Evolutionary conservation across 2,888 invertebrate species (phyloP).

Genomic region (Sminthurinus aureus): DNA sequence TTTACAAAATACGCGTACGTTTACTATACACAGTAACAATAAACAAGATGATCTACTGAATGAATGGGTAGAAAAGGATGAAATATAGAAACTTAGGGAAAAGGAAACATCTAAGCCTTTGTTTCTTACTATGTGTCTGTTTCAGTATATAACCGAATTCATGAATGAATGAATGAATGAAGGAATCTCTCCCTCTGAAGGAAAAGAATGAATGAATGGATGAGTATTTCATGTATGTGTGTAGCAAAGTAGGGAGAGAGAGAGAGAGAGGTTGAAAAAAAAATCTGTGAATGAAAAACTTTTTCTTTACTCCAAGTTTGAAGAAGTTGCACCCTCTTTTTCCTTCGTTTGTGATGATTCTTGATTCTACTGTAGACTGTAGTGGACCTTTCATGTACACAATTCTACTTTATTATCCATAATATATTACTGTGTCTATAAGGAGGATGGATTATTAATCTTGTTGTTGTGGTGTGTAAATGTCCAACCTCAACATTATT

Average conservation of each 20-base stretch:
- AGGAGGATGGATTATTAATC: background rate
- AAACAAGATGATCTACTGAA: too few species aligned
- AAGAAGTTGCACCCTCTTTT: background rate
- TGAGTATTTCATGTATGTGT: background rate
- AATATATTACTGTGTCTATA: background rate
- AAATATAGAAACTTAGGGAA: background rate
- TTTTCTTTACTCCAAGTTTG: background rate
- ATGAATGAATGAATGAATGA: slow-evolving; percentile 8
- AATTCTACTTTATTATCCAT: slow-evolving; percentile 12
- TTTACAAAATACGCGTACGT: background rate
- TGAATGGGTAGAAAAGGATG: background rate
- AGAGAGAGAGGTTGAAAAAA: slow-evolving; percentile 10
- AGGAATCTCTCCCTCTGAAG: background rate
- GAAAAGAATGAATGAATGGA: background rate
- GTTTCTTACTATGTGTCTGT: too few species aligned
- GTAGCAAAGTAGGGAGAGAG: background rate
- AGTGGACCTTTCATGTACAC: background rate
- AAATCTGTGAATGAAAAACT: background rate
- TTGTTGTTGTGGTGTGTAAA: background rate
- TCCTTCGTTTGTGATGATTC: background rate
- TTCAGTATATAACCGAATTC: background rate
- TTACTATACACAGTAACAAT: background rate
- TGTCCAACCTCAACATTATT: background rate
- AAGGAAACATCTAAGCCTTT: background rate
- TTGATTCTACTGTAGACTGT: background rate